Base-by-base conservation (phyloP, 2,797 vertebrate species). In the Phrynocephalus guinanensis region DNA sequence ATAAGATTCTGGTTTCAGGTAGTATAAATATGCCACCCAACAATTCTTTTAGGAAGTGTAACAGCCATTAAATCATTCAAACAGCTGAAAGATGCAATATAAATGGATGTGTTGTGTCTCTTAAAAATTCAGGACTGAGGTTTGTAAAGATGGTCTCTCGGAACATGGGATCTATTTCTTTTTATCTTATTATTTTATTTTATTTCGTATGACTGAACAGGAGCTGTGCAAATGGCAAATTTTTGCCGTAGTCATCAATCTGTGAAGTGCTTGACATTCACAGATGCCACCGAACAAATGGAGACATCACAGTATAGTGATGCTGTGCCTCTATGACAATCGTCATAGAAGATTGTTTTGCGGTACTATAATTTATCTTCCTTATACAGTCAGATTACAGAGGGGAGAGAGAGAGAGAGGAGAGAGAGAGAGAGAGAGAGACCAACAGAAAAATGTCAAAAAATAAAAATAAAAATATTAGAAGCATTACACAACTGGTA, bases 81-180 rank as follows among this genome's bases (percentile, higher is more conserved):
- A 81, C 2, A 48, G 1, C 81, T 89, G 56, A 56, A 56, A 67
- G 87, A 56, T 2, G 0, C 2, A 38, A 0, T 1, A 79, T 52
- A 56, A 91, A 33, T 68, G 82, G 79, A 87, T 30, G 0, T 68
- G 71, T 18, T 66, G 1, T 71, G 85, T 20, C 1, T 70, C 24
- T 83, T 88, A 76, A 86, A 90, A 87, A 83, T 63, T 66, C 84
- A 88, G 67, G 3, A 82, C 6, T 79, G n/a, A 88, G 89, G 73
- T 0, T 77, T 82, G 8, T 50, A 33, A 15, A 81, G 20, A 76
- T 80, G 81, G 71, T 28, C 44, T 81, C 48, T 44, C 70, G 28
- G n/a, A 89, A 3, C 33, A 16, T 87, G 26, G 0, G 18, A 76
- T 38, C 81, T 76, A 81, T 85, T 88, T 85, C 81, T 67, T 81